These are phyloP conservation scores for Fissipunctia ypsillon DNA, from an alignment of 2,888 invertebrate species.

Conservation along the genomic window DNA sequence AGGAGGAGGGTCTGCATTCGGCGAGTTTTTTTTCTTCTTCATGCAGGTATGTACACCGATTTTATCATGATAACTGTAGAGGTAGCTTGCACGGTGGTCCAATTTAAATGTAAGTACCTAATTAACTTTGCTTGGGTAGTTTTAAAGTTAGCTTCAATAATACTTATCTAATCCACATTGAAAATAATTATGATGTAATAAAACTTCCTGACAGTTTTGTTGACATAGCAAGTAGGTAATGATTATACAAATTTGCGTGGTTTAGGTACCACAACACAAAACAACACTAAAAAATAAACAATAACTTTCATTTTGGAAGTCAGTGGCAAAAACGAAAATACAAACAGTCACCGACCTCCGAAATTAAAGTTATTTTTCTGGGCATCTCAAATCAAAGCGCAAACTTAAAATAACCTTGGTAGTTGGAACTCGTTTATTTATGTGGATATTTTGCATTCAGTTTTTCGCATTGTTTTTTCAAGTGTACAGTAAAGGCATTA, in stretches of 20 bases:
- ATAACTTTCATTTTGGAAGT: background rate
- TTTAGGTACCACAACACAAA: background rate
- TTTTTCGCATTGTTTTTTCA: conserved; percentile 7
- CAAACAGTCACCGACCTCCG: background rate
- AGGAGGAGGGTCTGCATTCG: background rate
- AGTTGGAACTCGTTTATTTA: background rate
- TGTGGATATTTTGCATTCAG: background rate
- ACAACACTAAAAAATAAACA: background rate
- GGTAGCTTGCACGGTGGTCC: background rate
- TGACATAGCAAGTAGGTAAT: background rate
- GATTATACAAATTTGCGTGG: background rate
- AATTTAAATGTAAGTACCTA: too few relatives aligned
- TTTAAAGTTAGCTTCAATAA: too few relatives aligned
- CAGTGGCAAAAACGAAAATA: background rate
- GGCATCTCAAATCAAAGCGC: background rate
- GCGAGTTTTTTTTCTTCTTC: background rate
- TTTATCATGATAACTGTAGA: background rate
- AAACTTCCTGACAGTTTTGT: background rate
- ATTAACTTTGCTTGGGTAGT: background rate
- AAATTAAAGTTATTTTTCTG: background rate
- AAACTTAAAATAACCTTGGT: background rate
- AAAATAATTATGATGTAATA: background rate
- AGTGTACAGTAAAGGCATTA: too few relatives aligned
- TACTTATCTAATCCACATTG: background rate
- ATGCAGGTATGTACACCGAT: background rate